These are phyloP conservation scores for Onychostoma macrolepis DNA, from an alignment of 2,113 vertebrate genomes.

Conservation along the genomic window DNA sequence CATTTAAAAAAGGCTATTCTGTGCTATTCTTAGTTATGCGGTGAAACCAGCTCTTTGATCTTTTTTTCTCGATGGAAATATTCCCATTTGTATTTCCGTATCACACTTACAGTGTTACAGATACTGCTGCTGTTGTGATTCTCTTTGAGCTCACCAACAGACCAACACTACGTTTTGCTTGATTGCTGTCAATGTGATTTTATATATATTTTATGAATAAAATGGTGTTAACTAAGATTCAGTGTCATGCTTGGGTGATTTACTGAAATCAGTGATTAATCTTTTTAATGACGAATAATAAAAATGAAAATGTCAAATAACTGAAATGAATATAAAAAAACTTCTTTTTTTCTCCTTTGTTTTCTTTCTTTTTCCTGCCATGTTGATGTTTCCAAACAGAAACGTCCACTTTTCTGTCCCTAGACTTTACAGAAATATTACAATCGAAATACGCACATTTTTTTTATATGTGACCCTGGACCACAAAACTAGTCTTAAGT, in stretches of 20 bases:
- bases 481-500: no score
- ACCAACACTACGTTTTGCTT: constrained; percentile 50
- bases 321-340: background rate
- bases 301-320: background rate
- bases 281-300: background rate
- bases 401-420: no score
- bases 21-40: background rate
- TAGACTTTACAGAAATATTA: no score
- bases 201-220: constrained; percentile 59
- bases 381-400: background rate
- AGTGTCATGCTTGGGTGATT: background rate
- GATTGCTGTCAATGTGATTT: constrained; percentile 49
- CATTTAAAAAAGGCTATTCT: no score
- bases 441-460: no score
- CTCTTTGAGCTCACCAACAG: constrained; percentile 36
- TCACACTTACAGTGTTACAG: constrained; percentile 19
- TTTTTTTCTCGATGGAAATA: background rate
- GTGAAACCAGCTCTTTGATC: background rate
- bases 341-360: background rate
- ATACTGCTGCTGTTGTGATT: constrained; percentile 21
- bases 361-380: background rate
- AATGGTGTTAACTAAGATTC: constrained; percentile 34
- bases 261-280: background rate
- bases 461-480: no score
- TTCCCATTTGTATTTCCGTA: background rate